These are phyloP conservation scores for Eriosoma lanigerum DNA, from an alignment of 1,140 invertebrate genomes.

Conservation along the genomic window DNA sequence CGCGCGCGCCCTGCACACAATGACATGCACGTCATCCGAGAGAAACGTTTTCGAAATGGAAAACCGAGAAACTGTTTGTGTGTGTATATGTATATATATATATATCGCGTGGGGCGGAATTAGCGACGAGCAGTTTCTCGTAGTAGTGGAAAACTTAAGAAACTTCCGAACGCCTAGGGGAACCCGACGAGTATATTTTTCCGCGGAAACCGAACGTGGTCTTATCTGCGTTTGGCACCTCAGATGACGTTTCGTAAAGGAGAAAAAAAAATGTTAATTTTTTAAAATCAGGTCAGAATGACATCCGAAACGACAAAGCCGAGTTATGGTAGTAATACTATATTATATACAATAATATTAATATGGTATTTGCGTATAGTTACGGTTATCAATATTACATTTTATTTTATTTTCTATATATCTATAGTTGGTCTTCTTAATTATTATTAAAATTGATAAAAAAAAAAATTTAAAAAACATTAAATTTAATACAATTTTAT, in stretches of 20 bases:
- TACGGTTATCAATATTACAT: too few species aligned
- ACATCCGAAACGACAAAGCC: background rate
- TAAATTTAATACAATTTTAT: too few species aligned
- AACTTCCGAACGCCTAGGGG: conserved; percentile 34
- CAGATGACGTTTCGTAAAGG: conserved; percentile 1
- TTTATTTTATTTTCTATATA: too few species aligned
- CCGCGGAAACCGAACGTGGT: background rate
- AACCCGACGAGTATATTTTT: conserved; percentile 4
- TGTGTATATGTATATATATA: too few species aligned
- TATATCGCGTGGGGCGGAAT: background rate
- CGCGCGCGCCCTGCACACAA: background rate
- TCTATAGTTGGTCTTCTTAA: too few species aligned
- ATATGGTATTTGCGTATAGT: too few species aligned
- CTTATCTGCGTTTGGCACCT: conserved; percentile 39
- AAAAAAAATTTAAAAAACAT: too few species aligned
- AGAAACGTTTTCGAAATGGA: conserved; percentile 44
- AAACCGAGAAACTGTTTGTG: conserved; percentile 38
- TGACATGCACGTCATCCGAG: conserved; percentile 39
- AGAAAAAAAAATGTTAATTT: too few species aligned
- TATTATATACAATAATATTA: too few species aligned
- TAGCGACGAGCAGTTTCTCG: conserved; percentile 32
- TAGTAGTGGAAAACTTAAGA: conserved; percentile 28
- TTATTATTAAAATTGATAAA: too few species aligned
- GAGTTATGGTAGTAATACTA: background rate
- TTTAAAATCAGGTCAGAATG: too few species aligned